Conservation (phyloP, 2,797 vertebrate genomes). For the Pseudotriccus pelzelni region DNA sequence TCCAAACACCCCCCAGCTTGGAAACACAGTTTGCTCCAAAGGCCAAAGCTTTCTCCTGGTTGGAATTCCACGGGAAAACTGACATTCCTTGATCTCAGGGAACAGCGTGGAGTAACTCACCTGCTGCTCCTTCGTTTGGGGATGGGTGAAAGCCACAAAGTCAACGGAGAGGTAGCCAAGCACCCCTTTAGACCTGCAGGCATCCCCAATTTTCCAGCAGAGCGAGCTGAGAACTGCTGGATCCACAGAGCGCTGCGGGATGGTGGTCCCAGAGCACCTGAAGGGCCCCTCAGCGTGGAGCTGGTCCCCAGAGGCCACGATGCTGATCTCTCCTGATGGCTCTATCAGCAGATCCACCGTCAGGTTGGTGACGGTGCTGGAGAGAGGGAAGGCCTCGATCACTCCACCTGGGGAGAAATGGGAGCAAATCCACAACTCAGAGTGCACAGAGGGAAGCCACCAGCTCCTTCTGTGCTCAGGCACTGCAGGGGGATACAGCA, state of each 20-base stretch:
- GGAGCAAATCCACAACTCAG: not conserved
- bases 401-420: conserved; percentile 80
- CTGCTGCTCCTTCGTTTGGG: conserved; percentile 81
- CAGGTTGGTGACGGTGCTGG: conserved; percentile 81
- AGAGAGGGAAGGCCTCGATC: conserved; percentile 86
- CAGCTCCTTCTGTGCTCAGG: not conserved
- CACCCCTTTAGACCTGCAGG: conserved; percentile 79
- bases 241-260: conserved; percentile 85
- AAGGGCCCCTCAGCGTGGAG: conserved; percentile 80
- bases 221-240: conserved; percentile 77
- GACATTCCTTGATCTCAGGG: not conserved
- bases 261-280: conserved; percentile 76
- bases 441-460: not conserved
- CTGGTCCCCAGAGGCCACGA: conserved; percentile 87
- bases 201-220: conserved; percentile 80
- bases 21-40: not conserved
- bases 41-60: not conserved
- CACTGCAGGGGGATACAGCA: not conserved
- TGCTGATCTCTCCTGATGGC: conserved; percentile 79
- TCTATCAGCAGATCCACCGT: conserved; percentile 89
- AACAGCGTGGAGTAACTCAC: conserved; percentile 68
- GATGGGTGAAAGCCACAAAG: conserved; percentile 84
- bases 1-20: rapidly evolving
- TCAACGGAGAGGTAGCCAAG: conserved; percentile 86
- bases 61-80: not conserved